phyloP scores from a whole-genome alignment of 2,888 invertebrate species.

The Gryllus longicercus region DNA sequence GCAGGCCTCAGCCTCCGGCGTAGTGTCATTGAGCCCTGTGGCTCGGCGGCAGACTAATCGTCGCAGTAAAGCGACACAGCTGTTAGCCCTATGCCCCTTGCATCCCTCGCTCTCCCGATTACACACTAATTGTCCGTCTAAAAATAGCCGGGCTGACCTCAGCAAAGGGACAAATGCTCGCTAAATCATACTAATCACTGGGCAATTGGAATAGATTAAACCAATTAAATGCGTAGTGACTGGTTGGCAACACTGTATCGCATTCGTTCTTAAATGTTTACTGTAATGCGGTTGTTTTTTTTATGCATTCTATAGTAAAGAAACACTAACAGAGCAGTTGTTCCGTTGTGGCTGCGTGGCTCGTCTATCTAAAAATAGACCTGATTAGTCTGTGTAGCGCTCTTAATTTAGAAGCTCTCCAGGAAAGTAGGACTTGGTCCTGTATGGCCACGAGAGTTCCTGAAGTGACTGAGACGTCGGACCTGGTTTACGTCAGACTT shows the following conservation, averaged over 20 bases:
- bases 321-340: too few relatives aligned
- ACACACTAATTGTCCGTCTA: background rate
- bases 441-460: too few relatives aligned
- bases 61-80: background rate
- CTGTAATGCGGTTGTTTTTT: background rate
- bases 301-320: too few relatives aligned
- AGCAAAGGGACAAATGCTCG: background rate
- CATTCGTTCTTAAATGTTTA: background rate
- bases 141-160: background rate
- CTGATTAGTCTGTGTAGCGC: background rate
- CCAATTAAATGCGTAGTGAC: background rate
- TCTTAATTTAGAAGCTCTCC: background rate
- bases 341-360: too few relatives aligned
- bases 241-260: background rate
- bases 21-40: too few relatives aligned
- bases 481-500: too few relatives aligned
- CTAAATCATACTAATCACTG: slow-evolving; percentile 2
- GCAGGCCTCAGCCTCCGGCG: too few relatives aligned
- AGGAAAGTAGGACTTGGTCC: background rate
- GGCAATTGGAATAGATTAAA: slow-evolving; percentile 17
- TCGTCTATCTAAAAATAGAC: background rate
- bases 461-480: too few relatives aligned
- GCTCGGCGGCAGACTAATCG: background rate
- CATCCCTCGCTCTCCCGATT: background rate
- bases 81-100: background rate